Percentiles rank a stretch among this genome's conserved stretches.
Conservation (phyloP, 1,140 invertebrate genomes). For the Dinoponera quadriceps region DNA sequence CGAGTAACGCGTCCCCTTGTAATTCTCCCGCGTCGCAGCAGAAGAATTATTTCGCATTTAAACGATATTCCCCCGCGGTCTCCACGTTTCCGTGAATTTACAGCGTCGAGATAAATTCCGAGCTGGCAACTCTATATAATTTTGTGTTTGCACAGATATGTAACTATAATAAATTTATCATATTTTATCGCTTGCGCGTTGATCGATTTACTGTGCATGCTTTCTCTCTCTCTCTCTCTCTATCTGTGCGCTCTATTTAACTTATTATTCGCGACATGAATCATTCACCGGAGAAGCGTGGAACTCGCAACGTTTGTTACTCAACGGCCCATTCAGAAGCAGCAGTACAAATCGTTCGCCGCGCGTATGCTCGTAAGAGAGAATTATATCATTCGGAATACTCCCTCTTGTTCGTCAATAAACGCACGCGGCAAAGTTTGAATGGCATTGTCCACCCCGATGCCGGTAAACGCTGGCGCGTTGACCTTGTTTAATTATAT, state of each 20-base stretch:
- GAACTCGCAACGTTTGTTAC: slow-evolving; percentile 44
- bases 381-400: slow-evolving; percentile 27
- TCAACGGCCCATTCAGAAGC: background rate
- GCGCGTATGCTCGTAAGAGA: background rate
- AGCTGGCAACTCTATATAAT: background rate
- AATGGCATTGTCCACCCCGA: slow-evolving; percentile 29
- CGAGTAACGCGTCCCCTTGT: slow-evolving; percentile 1
- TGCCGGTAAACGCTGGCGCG: background rate
- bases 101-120: background rate
- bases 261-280: slow-evolving; percentile 63
- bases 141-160: background rate
- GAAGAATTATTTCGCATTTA: background rate
- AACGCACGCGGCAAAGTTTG: slow-evolving; percentile 25
- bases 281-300: slow-evolving; percentile 52
- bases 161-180: slow-evolving; percentile 56
- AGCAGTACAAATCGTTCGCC: slow-evolving; percentile 35
- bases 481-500: slow-evolving; percentile 55
- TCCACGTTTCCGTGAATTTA: background rate
- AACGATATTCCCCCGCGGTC: background rate
- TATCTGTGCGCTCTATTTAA: slow-evolving; percentile 39
- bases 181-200: slow-evolving; percentile 54
- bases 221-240: background rate
- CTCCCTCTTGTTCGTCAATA: slow-evolving; percentile 47
- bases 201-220: slow-evolving; percentile 50
- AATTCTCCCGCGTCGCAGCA: background rate